Conservation (phyloP, 2,888 invertebrate genomes). For the Apamea anceps region DNA sequence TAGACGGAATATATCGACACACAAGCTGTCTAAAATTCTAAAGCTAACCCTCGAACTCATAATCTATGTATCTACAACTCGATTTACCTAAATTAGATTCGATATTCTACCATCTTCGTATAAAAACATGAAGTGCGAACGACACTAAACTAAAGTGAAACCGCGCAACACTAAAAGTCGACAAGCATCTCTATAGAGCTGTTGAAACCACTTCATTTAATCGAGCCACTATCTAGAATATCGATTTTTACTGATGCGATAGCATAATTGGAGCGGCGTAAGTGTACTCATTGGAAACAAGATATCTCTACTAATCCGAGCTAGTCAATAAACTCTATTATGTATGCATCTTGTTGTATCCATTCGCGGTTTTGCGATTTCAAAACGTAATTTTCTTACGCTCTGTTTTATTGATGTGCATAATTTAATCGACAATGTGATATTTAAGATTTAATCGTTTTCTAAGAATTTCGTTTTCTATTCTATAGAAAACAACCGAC, state of each 20-base stretch:
- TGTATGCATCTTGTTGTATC: conserved; percentile 68
- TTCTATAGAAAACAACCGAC: no score
- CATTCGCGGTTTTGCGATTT: conserved; percentile 63
- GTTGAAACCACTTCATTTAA: conserved; percentile 69
- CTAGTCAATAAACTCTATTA: conserved; percentile 71
- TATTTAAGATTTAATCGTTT: not conserved
- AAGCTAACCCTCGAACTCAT: not conserved
- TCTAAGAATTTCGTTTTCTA: fast-evolving
- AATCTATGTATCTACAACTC: not conserved
- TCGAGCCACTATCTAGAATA: conserved; percentile 69
- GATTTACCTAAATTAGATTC: conserved; percentile 2
- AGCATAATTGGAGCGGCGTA: conserved; percentile 76
- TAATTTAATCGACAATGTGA: conserved; percentile 14
- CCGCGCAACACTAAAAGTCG: conserved; percentile 37
- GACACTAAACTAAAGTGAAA: conserved; percentile 46
- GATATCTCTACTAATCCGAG: conserved; percentile 72
- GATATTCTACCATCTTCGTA: conserved; percentile 13
- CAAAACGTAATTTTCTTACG: conserved; percentile 63
- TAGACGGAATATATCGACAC: not conserved
- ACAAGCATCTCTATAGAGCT: conserved; percentile 60
- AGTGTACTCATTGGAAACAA: conserved; percentile 73
- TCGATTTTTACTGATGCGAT: conserved; percentile 74
- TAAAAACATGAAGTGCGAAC: conserved; percentile 52
- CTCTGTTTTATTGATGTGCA: conserved; percentile 49
- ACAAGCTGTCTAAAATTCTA: not conserved